Base-by-base conservation (phyloP, 2,888 invertebrate species). In the Stictocephala bisonia region DNA sequence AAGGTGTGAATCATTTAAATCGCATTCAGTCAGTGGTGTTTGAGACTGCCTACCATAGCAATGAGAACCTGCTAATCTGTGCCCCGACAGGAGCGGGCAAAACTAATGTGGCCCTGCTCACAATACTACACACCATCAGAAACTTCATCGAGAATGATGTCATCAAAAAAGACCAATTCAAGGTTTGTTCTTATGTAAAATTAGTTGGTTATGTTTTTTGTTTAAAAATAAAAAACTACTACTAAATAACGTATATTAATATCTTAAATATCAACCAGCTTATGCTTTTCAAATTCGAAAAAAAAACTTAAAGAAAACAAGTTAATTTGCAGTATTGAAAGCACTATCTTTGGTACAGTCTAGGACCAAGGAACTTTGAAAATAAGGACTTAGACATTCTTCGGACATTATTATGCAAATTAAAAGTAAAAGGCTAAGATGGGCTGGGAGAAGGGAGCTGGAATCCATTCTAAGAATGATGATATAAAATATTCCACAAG, bases 61-160 rank as follows among this genome's bases (percentile, higher is more conserved):
- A 98, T 82, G 97, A 99, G 83, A 99, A 99, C 84, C 87, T 99
- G 80, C 85, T 99, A 67, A 96, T 99, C 72, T 99, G 99, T 84
- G 99, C 99, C 0, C 99, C 99, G 0, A 99, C 99, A 0, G 99
- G 99, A 3, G 98, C 99, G 0, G 99, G 99, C 27, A 99, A 99
- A 86, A 99, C 99, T 0, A 99, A 99, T 83, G 95, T 99, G 71
- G 99, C 99, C 0, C 88, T 99, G 86, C 85, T 99, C 53, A 89
- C 96, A 0, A 93, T 99, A 22, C 89, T 97, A 0, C 94, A 97
- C 83, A 94, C 96, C 78, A 90, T 99, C 53, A 92, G 93, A 77
- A 91, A 93, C 75, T 92, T 96, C 82, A 89, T 96, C 64, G 90
- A 92, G 78, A 88, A 91, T 78, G 92, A 93, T 71, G 88, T 93